phyloP scores from a whole-genome alignment of 2,113 vertebrate species.

The Pomatostomus ruficeps region DNA sequence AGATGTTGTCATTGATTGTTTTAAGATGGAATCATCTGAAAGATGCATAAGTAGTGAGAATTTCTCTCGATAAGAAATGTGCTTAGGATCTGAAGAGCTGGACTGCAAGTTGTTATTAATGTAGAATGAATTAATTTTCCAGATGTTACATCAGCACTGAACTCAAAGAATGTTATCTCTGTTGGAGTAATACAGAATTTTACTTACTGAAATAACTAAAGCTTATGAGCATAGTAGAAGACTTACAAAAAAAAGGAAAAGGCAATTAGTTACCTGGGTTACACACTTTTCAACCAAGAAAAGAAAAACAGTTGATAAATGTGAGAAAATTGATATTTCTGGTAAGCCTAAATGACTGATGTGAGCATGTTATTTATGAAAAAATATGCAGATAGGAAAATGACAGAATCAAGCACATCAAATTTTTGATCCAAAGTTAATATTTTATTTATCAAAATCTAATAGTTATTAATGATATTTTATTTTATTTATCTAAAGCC shows the following conservation, averaged over 20 bases:
- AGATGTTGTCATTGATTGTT: conserved; percentile 14
- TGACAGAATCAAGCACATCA: background rate
- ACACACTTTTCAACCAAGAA: background rate
- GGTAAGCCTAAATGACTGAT: background rate
- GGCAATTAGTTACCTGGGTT: background rate
- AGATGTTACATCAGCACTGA: conserved; percentile 18
- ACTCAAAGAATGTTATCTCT: conserved; percentile 27
- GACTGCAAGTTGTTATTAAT: background rate
- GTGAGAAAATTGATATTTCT: background rate
- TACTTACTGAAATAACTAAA: background rate
- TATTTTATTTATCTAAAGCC: background rate
- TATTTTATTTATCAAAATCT: background rate
- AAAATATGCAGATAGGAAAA: background rate
- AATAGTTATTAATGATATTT: background rate
- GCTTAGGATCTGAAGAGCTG: background rate
- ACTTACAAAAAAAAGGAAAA: background rate
- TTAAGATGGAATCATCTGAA: conserved; percentile 8
- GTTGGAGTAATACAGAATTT: conserved; percentile 24
- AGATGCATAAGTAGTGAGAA: background rate
- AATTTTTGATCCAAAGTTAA: background rate
- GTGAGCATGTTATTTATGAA: accelerated
- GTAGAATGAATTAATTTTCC: conserved; percentile 4
- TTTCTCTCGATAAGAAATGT: background rate
- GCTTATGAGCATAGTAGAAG: background rate
- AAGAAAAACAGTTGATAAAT: background rate